These are phyloP conservation scores for Oreocharis arfaki DNA, from an alignment of 2,113 vertebrate species.

Conservation along the genomic window DNA sequence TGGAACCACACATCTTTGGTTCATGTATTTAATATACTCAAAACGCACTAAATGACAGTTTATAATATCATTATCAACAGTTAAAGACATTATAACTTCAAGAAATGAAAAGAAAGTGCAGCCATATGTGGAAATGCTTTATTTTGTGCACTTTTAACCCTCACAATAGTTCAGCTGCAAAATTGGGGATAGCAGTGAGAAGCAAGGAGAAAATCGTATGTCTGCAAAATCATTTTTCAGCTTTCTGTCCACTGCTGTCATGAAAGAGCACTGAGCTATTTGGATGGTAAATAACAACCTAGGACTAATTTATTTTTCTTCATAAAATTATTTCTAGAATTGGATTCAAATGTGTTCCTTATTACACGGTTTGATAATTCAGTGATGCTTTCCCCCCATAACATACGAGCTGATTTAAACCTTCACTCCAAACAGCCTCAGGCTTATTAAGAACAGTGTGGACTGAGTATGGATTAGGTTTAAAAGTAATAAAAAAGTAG, in stretches of 20 bases:
- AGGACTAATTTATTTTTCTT: constrained; percentile 67
- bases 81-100: constrained; percentile 80
- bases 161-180: constrained; percentile 50
- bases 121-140: constrained; percentile 77
- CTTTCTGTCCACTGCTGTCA: constrained; percentile 40
- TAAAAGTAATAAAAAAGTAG: constrained; percentile 96
- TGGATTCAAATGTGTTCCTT: constrained; percentile 86
- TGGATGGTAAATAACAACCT: constrained; percentile 70
- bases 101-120: constrained; percentile 78
- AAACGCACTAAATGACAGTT: constrained; percentile 78
- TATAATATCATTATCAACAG: constrained; percentile 84
- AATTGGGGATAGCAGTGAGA: constrained; percentile 16
- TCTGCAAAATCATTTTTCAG: constrained; percentile 64
- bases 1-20: constrained; percentile 62
- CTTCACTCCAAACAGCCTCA: constrained; percentile 77
- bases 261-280: constrained; percentile 54
- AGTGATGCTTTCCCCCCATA: constrained; percentile 77
- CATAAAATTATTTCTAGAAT: constrained; percentile 71
- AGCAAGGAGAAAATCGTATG: constrained; percentile 1
- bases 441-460: constrained; percentile 85
- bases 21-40: constrained; percentile 72
- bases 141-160: constrained; percentile 76
- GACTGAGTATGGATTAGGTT: constrained; percentile 90
- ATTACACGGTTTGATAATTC: constrained; percentile 94
- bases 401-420: constrained; percentile 89